Evolutionary conservation across 2,888 invertebrate genomes (phyloP), one percentile per base, ranked within the genome.

Genomic region (Atherix ibis): DNA sequence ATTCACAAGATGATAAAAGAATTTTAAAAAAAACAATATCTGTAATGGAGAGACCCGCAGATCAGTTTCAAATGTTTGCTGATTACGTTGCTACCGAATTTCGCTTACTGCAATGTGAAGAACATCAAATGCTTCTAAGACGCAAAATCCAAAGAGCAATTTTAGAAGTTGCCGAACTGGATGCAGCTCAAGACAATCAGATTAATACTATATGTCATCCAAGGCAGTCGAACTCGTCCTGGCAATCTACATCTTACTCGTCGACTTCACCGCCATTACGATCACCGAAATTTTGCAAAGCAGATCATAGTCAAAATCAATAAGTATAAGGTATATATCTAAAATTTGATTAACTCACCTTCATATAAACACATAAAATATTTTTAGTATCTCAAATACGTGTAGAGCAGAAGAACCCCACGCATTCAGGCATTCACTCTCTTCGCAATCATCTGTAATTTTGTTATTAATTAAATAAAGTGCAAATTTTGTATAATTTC

Each of bases 51-150:
- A 31, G 18, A 18, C 17, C 31, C 3, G 19, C n/a, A n/a, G 31
- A 31, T 31, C 10, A 31, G n/a, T 31, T 18, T 18, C 31, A 31
- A 31, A 17, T 13, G 18, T 18, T 31, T 31, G 31, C 18, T 31
- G 31, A 31, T 12, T 31, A 4, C 18, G 18, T 31, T 5, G 31
- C 31, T 4, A 31, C 18, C 5, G 31, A 31, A 31, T 31, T 31
- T 31, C 31, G 18, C 18, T 31, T 18, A n/a, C n/a, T 31, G 4
- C 15, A 31, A 31, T 12, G 4, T 6, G 18, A 31, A n/a, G 18
- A 31, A 18, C 15, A 31, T 18, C 15, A 18, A 31, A 31, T 18
- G 3, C 31, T 31, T 18, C n/a, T 31, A 12, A 31, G 19, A 12
- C 4, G 31, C 3, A 31, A 18, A 6, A 31, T 31, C 4, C 19